These are phyloP conservation scores for Lasius platythorax DNA, from an alignment of 2,888 invertebrate genomes.

Conservation along the genomic window DNA sequence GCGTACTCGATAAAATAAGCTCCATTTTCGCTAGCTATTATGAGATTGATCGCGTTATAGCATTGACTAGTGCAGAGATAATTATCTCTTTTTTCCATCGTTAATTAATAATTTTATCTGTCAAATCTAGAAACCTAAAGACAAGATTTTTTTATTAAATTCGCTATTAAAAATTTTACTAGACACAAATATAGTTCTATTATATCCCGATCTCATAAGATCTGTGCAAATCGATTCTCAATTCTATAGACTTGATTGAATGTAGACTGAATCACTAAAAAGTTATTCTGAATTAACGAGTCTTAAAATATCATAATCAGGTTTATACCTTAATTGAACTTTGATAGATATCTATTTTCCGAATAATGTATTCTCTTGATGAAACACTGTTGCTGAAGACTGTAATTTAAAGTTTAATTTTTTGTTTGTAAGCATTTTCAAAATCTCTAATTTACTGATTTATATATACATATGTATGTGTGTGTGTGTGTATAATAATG, in stretches of 20 bases:
- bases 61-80: background rate
- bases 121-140: background rate
- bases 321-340: background rate
- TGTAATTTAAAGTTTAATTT: background rate
- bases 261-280: background rate
- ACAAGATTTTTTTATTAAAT: background rate
- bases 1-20: background rate
- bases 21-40: background rate
- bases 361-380: background rate
- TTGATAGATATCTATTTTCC: background rate
- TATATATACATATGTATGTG: background rate
- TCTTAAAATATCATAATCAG: background rate
- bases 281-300: background rate
- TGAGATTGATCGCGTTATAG: background rate
- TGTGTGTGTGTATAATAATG: no score
- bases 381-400: background rate
- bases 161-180: background rate
- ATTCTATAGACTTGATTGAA: background rate
- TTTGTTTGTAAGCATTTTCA: background rate
- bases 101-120: background rate
- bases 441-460: conserved; percentile 37
- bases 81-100: background rate
- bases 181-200: background rate
- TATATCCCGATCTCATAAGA: background rate
- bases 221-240: background rate